These are phyloP conservation scores for Dipodomys merriami DNA, from an alignment of 2,113 vertebrate genomes.

Conservation along the genomic window DNA sequence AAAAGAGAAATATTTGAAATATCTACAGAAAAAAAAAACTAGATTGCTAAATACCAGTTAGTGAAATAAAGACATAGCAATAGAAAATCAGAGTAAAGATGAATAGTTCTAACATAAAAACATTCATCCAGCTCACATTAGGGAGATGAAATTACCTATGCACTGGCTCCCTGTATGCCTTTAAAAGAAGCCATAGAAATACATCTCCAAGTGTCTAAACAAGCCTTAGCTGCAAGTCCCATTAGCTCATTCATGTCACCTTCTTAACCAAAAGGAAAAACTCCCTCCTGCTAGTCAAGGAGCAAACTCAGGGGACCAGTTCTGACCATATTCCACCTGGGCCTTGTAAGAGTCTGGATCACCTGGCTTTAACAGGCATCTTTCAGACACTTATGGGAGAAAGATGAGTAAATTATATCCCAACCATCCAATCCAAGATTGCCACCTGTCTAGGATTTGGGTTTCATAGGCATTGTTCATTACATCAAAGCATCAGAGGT, in stretches of 20 bases:
- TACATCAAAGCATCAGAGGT: slow-evolving; percentile 62
- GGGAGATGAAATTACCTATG: neutral
- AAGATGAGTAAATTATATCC: slow-evolving; percentile 68
- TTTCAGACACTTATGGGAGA: slow-evolving; percentile 56
- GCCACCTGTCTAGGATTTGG: slow-evolving; percentile 76
- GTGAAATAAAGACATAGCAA: neutral
- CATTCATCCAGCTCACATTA: neutral
- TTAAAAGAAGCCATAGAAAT: slow-evolving; percentile 9
- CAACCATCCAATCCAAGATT: neutral
- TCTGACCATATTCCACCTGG: neutral
- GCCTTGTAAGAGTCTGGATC: slow-evolving; percentile 8
- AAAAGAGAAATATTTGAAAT: neutral
- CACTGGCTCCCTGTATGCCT: slow-evolving; percentile 4
- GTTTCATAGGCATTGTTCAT: slow-evolving; percentile 48
- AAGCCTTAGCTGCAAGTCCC: neutral
- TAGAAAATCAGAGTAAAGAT: neutral
- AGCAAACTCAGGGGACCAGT: neutral
- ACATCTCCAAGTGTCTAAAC: neutral
- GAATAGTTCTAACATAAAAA: slow-evolving; percentile 29
- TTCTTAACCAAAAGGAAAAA: neutral
- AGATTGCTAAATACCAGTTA: slow-evolving; percentile 16
- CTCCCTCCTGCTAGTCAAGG: neutral
- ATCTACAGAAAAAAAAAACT: neutral
- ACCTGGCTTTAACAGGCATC: slow-evolving; percentile 41
- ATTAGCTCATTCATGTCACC: slow-evolving; percentile 3